Evolutionary conservation across 2,113 vertebrate species (phyloP), one percentile per base, ranked within the genome.

Genomic region (Zosterops lateralis): DNA sequence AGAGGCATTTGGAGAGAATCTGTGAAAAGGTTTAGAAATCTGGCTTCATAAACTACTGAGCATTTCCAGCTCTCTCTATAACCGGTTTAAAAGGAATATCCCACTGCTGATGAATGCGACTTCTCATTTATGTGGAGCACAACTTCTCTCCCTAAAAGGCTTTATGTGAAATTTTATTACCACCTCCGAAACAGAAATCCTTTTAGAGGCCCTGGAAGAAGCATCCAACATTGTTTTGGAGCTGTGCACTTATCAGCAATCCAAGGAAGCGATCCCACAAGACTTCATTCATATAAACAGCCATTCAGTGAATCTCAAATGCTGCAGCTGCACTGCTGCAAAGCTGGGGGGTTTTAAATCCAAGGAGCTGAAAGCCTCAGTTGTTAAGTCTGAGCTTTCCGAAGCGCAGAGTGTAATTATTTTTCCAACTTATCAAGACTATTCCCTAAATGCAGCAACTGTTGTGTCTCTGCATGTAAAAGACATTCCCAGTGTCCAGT

Each of bases 241-340:
- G 48, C 87, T 17, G 65, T 5, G 28, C 65, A 53, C 83, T 51
- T 48, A 60, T 26, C 57, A 50, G 71, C 58, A 42, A 64, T 8
- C n/a, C 65, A 10, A 93, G 94, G 92, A 95, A 92, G 88, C 12
- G 14, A 86, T 20, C 18, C 93, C 94, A 93, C 93, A 92, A 92
- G 93, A 42, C 82, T 47, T 62, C 93, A 95, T 94, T 97, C 71
- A 92, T 22, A 5, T 1, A 5, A 82, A 26, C 38, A 54, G 73
- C 64, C 93, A 40, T 76, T 91, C 67, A 84, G 5, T 18, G 75
- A 45, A 31, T 72, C 91, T 47, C 87, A 82, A 79, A 92, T 6
- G 86, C 61, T 53, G 94, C 95, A 96, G 95, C 95, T 95, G 95
- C 31, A 88, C n/a, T 25, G 70, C 92, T 93, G 87, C 53, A 82